These are phyloP conservation scores for Copidosoma floridanum DNA, from an alignment of 1,140 invertebrate species.

Conservation along the genomic window DNA sequence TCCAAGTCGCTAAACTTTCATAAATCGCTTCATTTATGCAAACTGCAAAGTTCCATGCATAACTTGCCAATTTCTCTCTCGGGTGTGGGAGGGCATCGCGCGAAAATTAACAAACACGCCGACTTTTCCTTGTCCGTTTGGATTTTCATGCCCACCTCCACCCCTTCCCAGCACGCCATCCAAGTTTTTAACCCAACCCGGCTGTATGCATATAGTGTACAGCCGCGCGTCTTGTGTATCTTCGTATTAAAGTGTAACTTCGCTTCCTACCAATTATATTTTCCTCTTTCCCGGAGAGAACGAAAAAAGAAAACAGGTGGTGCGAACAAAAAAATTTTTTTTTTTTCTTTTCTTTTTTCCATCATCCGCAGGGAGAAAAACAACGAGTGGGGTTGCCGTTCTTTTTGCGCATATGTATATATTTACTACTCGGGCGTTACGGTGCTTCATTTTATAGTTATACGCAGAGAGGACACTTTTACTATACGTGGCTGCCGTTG, in stretches of 20 bases:
- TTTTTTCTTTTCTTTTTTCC: too few relatives aligned
- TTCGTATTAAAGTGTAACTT: constrained; percentile 22
- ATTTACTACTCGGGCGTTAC: too few relatives aligned
- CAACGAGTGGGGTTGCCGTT: background rate
- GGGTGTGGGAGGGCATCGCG: too few relatives aligned
- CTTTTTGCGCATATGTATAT: background rate
- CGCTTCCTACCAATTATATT: background rate
- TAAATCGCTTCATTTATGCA: constrained; percentile 21
- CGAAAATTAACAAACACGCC: constrained; percentile 22
- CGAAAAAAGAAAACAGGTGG: too few relatives aligned
- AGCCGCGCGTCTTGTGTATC: too few relatives aligned
- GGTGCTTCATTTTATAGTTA: constrained; percentile 49
- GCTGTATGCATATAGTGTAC: too few relatives aligned
- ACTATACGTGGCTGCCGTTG: constrained; percentile 37
- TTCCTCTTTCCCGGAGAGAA: background rate
- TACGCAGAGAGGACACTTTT: constrained; percentile 49
- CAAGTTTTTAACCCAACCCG: too few relatives aligned
- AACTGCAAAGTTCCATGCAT: constrained; percentile 21
- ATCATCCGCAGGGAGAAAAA: too few relatives aligned
- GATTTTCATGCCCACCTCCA: background rate
- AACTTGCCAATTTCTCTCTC: constrained; percentile 28
- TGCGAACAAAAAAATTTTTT: too few relatives aligned
- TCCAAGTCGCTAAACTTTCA: constrained; percentile 8
- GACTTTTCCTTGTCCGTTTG: constrained; percentile 13
- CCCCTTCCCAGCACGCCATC: too few relatives aligned